Base-by-base conservation (phyloP, 2,888 invertebrate genomes). In the Amphipoea oculea region DNA sequence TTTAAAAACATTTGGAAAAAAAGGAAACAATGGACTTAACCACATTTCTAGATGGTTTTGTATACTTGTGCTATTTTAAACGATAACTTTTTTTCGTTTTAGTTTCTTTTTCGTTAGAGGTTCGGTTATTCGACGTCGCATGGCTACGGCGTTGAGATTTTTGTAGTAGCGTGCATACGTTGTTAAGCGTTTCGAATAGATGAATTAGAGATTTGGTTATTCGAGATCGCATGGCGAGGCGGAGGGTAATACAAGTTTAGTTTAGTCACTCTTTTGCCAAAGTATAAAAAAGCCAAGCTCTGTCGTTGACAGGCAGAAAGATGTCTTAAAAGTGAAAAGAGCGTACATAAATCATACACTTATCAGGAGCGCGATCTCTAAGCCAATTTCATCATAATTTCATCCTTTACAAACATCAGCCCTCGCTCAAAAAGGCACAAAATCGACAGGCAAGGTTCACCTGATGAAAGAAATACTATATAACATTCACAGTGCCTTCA, bases 401-500 rank as follows among this genome's bases (percentile, higher is more conserved):
- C 67, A 86, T 81, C 82, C 79, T 81, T 82, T 87, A 79, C 80
- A 84, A 85, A 86, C 82, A 81, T 83, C 65, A 78, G 67, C 23
- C 60, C 65, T 77, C 42, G n/a, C 63, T 77, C 75, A 67, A 79
- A 83, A 84, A 73, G 76, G 67, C 51, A 77, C 85, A 86, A 83
- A 86, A 89, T 89, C 84, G 82, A 67, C 73, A 77, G 70, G 75
- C 69, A 74, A 76, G 78, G 77, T 77, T 87, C 78, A 89, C 86
- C 87, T 89, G 90, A 89, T 89, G 87, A 88, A 89, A 89, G 83
- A 87, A 89, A 91, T 83, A 79, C 83, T 74, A 67, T 74, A 67
- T 84, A 66, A 82, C 80, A 63, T 85, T 77, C 68, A 67, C 70
- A 65, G 62, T 51, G 73, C 85, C 88, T 86, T 82, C 89, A 88